Conservation (phyloP, 2,113 vertebrate genomes). For the Odontophorus gujanensis region DNA sequence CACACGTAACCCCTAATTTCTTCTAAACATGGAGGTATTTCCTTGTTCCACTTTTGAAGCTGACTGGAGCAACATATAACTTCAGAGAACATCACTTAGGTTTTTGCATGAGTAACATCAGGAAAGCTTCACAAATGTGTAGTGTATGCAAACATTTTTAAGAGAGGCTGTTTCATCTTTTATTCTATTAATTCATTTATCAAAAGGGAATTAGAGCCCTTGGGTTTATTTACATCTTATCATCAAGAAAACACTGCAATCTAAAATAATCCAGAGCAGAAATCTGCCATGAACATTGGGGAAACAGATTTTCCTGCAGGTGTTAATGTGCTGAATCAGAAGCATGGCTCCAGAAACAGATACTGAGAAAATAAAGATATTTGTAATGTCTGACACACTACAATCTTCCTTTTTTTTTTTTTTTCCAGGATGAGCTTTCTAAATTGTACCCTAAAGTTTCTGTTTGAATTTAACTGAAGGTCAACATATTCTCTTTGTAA, state of each 20-base stretch:
- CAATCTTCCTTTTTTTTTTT: neutral
- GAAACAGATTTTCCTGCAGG: slow-evolving; percentile 40
- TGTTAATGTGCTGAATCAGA: slow-evolving; percentile 32
- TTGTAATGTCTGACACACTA: neutral
- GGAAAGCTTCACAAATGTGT: neutral
- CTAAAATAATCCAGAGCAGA: slow-evolving; percentile 2
- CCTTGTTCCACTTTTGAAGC: neutral
- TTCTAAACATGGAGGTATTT: neutral
- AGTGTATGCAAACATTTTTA: neutral
- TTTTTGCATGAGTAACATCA: neutral
- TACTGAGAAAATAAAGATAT: neutral
- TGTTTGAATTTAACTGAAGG: slow-evolving; percentile 28
- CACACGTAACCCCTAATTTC: neutral
- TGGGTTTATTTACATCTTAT: slow-evolving; percentile 29
- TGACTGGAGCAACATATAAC: neutral
- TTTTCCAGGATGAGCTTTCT: neutral
- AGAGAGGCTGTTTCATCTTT: slow-evolving; percentile 22
- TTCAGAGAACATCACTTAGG: neutral
- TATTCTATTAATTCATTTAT: slow-evolving; percentile 40
- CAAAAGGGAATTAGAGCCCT: slow-evolving; percentile 22
- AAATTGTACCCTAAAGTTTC: neutral
- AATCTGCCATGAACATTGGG: slow-evolving; percentile 13
- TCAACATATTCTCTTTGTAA: neutral
- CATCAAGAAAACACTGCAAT: slow-evolving; percentile 27
- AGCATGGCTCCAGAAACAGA: neutral